Conservation (phyloP, 2,797 vertebrate genomes). For the Lagocephalus sceleratus region DNA sequence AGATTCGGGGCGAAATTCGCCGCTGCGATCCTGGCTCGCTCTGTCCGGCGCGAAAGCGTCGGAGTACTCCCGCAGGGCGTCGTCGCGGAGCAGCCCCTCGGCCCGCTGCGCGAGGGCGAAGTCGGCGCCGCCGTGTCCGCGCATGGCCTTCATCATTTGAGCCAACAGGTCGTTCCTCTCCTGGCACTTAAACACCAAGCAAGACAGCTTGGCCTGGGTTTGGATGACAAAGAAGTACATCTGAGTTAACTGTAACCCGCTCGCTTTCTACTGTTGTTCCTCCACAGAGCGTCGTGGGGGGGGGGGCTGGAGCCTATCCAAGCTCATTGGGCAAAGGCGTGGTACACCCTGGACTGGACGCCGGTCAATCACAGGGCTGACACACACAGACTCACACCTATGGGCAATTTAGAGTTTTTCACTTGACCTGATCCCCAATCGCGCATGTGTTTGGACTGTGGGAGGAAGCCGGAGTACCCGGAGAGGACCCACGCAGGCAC, state of each 20-base stretch:
- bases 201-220: constrained; percentile 81
- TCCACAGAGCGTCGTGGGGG: too few relatives aligned
- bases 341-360: too few relatives aligned
- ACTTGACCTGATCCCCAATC: too few relatives aligned
- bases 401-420: too few relatives aligned
- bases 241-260: not conserved
- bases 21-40: constrained; percentile 5
- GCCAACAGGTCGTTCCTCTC: constrained; percentile 78
- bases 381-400: too few relatives aligned
- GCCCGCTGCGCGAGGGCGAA: constrained; percentile 59
- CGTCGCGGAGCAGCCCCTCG: constrained; percentile 68
- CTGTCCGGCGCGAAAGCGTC: constrained; percentile 51
- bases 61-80: constrained; percentile 68
- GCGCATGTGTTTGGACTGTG: too few relatives aligned
- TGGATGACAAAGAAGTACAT: constrained; percentile 8
- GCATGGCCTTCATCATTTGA: constrained; percentile 66
- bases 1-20: constrained; percentile 17
- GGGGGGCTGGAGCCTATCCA: too few relatives aligned
- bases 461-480: too few relatives aligned
- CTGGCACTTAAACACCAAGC: constrained; percentile 80
- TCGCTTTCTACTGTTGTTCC: too few relatives aligned
- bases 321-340: too few relatives aligned
- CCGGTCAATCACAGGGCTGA: too few relatives aligned
- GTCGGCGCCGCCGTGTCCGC: constrained; percentile 41
- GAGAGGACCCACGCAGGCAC: too few relatives aligned